A percentile compares a stretch with the other conserved stretches of the same genome.
phyloP scores from a whole-genome alignment of 2,888 invertebrate genomes.

The Tetranychus piercei region DNA sequence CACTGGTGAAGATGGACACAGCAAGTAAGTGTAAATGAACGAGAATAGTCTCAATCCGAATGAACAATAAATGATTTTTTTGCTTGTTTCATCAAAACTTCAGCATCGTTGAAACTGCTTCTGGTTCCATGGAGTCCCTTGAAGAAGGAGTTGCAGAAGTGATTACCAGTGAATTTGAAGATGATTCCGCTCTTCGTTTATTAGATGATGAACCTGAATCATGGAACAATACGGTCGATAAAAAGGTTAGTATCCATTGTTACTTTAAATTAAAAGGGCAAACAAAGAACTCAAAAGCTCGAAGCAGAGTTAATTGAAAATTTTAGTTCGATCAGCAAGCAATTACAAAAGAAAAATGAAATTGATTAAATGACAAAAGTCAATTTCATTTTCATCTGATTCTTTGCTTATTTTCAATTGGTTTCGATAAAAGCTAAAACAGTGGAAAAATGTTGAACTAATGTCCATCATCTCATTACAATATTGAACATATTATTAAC shows the following conservation, averaged over 20 bases:
- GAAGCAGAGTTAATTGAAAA: background rate
- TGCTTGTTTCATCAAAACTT: background rate
- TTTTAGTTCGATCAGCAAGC: no score
- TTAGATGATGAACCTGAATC: constrained; percentile 72
- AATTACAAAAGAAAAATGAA: background rate
- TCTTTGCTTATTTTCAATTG: no score
- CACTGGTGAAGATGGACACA: constrained; percentile 23
- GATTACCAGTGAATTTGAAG: constrained; percentile 38
- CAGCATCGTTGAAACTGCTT: constrained; percentile 32
- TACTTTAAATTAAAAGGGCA: background rate
- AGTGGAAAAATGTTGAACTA: no score
- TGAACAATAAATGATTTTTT: background rate
- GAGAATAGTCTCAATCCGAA: background rate
- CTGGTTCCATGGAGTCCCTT: constrained; percentile 34
- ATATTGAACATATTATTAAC: no score
- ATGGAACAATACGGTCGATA: constrained; percentile 77
- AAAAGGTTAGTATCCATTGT: constrained; percentile 41
- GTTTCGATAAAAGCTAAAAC: no score
- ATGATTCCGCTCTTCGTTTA: constrained; percentile 59
- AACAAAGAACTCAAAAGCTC: background rate
- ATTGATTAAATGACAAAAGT: background rate
- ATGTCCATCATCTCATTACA: no score
- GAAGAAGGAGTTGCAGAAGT: constrained; percentile 41
- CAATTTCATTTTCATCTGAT: no score
- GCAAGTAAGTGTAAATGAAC: constrained; percentile 22